Evolutionary conservation across 1,140 invertebrate species (phyloP).

Genomic region (Chironomus striatipennis): DNA sequence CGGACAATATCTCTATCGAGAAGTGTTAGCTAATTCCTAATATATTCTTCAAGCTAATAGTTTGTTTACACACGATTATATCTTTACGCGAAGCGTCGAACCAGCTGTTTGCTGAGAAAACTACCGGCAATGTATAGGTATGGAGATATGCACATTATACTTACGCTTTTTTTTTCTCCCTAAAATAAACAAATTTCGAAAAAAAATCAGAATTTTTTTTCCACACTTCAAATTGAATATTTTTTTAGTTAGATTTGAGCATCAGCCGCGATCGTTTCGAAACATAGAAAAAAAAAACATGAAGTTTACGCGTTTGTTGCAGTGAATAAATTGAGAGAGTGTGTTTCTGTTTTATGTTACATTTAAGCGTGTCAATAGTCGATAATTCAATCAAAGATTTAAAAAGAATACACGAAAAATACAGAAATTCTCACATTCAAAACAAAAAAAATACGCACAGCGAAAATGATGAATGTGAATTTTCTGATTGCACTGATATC

Average conservation of each 20-base stretch:
- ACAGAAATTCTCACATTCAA: too few relatives aligned
- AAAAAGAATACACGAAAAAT: neutral
- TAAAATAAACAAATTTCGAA: neutral
- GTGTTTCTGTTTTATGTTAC: neutral
- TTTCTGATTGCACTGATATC: constrained; percentile 14
- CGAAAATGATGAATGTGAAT: neutral
- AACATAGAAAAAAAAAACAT: neutral
- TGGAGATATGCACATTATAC: neutral
- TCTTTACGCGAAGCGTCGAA: neutral
- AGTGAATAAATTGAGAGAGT: neutral
- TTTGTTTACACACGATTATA: neutral
- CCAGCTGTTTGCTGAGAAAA: neutral
- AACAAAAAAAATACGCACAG: neutral
- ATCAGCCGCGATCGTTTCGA: neutral
- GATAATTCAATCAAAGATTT: neutral
- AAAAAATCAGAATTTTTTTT: neutral
- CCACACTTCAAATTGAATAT: neutral
- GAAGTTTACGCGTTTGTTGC: neutral
- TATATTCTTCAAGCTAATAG: neutral
- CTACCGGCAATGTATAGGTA: neutral
- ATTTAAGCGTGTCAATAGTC: neutral
- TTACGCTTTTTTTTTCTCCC: constrained; percentile 12
- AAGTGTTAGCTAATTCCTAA: too few relatives aligned
- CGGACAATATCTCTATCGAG: too few relatives aligned
- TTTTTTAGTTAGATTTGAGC: neutral